Conservation (phyloP, 2,113 vertebrate genomes). For the Electrona antarctica region DNA sequence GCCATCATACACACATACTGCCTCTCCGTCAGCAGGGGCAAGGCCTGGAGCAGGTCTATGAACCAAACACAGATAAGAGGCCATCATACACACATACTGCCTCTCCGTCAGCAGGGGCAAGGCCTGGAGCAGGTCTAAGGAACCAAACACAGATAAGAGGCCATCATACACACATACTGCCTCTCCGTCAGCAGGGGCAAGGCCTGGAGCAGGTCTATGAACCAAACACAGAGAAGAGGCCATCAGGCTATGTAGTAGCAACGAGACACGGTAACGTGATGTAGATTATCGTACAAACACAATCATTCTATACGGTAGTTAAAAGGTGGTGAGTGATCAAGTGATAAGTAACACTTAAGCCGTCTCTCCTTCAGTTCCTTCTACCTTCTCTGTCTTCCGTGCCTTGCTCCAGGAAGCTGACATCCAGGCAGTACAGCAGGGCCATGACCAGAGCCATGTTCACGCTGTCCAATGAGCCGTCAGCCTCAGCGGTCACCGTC, state of each 20-base stretch:
- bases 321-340: too few species aligned
- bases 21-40: too few species aligned
- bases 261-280: too few species aligned
- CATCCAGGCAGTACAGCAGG: conserved; percentile 94
- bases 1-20: too few species aligned
- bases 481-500: conserved; percentile 89
- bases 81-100: conserved; percentile 91
- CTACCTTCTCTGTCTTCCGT: conserved; percentile 93
- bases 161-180: conserved; percentile 85
- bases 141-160: too few species aligned
- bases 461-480: conserved; percentile 89
- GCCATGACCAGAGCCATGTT: conserved; percentile 94
- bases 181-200: conserved; percentile 89
- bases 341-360: too few species aligned
- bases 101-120: conserved; percentile 81
- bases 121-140: too few species aligned
- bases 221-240: not conserved
- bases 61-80: too few species aligned
- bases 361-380: not conserved
- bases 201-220: conserved; percentile 87
- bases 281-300: too few species aligned
- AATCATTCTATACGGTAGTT: too few species aligned
- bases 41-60: too few species aligned
- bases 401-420: conserved; percentile 91
- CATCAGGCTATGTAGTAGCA: too few species aligned